These are phyloP conservation scores for Ictalurus furcatus DNA, from an alignment of 2,113 vertebrate genomes.

Conservation along the genomic window DNA sequence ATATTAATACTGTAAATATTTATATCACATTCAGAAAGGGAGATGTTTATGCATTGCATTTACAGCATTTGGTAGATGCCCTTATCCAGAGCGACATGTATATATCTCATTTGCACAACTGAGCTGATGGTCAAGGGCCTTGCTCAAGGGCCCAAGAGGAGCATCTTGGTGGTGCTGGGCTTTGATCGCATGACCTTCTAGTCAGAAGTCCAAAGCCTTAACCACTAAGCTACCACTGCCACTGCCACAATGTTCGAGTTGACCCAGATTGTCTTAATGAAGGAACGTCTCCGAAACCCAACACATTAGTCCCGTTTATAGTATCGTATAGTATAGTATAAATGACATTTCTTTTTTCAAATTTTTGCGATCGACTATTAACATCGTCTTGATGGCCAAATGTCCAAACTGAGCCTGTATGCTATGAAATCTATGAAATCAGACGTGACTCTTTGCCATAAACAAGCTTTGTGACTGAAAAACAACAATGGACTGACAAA, in stretches of 20 bases:
- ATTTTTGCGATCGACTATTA: neutral
- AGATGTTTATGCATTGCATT: too few species aligned
- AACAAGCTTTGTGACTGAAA: neutral
- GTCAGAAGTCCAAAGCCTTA: too few species aligned
- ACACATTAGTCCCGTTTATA: neutral
- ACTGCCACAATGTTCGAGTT: too few species aligned
- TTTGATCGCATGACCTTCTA: too few species aligned
- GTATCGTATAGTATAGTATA: neutral
- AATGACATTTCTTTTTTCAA: neutral
- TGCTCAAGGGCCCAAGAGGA: too few species aligned
- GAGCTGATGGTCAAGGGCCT: too few species aligned
- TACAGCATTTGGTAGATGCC: too few species aligned
- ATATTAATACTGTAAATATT: neutral
- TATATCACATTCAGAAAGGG: neutral
- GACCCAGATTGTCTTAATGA: neutral
- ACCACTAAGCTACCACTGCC: too few species aligned
- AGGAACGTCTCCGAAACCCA: neutral
- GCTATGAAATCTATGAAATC: neutral
- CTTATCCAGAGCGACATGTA: too few species aligned
- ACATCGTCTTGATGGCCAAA: neutral
- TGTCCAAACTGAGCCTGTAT: neutral
- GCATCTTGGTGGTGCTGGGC: too few species aligned
- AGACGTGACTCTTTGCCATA: neutral
- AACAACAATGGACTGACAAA: conserved; percentile 48
- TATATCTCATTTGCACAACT: neutral